phyloP scores from a whole-genome alignment of 1,140 invertebrate species.

The Aphis gossypii region DNA sequence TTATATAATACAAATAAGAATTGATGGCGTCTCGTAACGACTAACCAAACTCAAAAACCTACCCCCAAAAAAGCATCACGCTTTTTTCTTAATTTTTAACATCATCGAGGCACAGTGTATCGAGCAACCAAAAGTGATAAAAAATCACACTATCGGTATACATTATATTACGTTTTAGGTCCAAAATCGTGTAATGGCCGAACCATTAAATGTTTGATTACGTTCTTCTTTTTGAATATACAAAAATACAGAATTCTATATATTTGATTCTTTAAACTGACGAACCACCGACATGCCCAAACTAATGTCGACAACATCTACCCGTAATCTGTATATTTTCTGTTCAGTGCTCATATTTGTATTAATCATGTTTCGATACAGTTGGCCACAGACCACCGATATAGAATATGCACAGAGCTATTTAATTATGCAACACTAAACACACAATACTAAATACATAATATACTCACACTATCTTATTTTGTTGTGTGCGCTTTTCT shows the following conservation, averaged over 20 bases:
- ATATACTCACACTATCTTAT: neutral
- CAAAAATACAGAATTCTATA: neutral
- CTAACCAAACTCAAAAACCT: neutral
- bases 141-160: neutral
- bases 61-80: neutral
- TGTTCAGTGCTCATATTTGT: too few relatives aligned
- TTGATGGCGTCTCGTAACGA: neutral
- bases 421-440: too few relatives aligned
- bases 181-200: neutral
- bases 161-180: neutral
- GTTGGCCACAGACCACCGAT: too few relatives aligned
- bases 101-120: too few relatives aligned
- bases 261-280: neutral
- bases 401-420: too few relatives aligned
- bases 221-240: too few relatives aligned
- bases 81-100: neutral
- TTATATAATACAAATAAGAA: neutral
- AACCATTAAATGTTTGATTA: neutral
- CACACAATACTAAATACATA: too few relatives aligned
- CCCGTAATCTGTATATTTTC: too few relatives aligned
- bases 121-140: neutral
- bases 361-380: too few relatives aligned
- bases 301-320: too few relatives aligned
- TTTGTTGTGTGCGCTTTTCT: neutral
- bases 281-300: too few relatives aligned